Evolutionary conservation across 2,113 vertebrate species (phyloP), one percentile per base, ranked within the genome.

Genomic region (Microcebus tavaratra): DNA sequence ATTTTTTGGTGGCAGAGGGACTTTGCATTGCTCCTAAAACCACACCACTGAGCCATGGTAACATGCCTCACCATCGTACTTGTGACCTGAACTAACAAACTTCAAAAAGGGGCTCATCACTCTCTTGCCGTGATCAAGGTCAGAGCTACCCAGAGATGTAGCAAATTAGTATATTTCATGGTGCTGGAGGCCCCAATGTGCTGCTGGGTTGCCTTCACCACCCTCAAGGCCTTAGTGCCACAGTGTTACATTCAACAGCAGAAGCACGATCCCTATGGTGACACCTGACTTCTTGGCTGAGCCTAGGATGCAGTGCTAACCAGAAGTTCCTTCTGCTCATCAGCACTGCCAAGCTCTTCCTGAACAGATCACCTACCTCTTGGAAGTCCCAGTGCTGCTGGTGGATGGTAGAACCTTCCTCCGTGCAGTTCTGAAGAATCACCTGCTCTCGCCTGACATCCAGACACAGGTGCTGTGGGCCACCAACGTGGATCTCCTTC

Each of bases 381-480:
- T 98, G 98, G 86, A 99, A 98, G 90, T 99, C 99, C 99, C 99
- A 99, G 96, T 97, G 98, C 85, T 99, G 98, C 34, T 80, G 97
- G 53, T 95, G 97, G 91, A 94, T 90, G 85, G 96, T 94, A 4
- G 97, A 75, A 50, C 79, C 89, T 68, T 97, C 98, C 73, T 95
- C 53, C 3, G 98, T 98, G 92, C 99, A 99, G 61, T 98, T 98
- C 95, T 99, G 98, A 85, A 99, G 98, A 94, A 99, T 97, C 90
- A 99, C 98, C 85, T 97, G 98, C 89, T 99, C 98, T 0, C 95
- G 96, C 61, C 92, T 98, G 93, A 98, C 95, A 65, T 99, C 99
- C 45, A 99, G 98, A 97, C 99, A 99, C 94, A 99, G 93, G 31
- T 96, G 97, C 0, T 94, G 98, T 55, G 84, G 80, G 25, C 98